phyloP scores from a whole-genome alignment of 2,113 vertebrate species.

The Romanogobio albipinnatus region DNA sequence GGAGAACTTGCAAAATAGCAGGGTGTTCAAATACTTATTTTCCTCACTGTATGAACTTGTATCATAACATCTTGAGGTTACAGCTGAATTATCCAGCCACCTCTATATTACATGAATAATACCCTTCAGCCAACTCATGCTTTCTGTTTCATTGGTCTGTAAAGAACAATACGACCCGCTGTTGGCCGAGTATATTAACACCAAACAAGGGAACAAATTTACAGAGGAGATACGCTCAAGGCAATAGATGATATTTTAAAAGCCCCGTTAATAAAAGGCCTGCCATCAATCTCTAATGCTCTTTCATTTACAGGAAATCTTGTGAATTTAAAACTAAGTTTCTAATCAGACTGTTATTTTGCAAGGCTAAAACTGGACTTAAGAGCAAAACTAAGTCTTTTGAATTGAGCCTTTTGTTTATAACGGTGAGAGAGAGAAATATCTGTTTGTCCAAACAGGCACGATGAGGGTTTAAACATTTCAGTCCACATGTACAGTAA shows the following conservation, averaged over 20 bases:
- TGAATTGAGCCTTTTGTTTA: not conserved
- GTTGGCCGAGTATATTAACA: conserved; percentile 54
- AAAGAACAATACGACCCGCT: conserved; percentile 32
- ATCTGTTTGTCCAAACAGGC: not conserved
- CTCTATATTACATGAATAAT: conserved; percentile 25
- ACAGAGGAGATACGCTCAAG: conserved; percentile 4
- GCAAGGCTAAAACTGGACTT: not conserved
- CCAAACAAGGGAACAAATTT: conserved; percentile 12
- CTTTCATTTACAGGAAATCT: not conserved
- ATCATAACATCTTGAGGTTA: not conserved
- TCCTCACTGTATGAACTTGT: no score
- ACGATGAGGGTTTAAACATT: not conserved
- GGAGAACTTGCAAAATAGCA: no score
- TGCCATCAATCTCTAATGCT: not conserved
- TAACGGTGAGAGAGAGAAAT: not conserved
- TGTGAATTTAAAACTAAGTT: not conserved
- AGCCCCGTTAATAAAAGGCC: not conserved
- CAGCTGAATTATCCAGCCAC: not conserved
- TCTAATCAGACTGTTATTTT: not conserved
- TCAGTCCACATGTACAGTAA: not conserved
- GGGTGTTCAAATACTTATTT: no score
- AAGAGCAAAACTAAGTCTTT: not conserved
- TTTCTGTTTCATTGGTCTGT: conserved; percentile 45
- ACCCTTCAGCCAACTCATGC: conserved; percentile 5
- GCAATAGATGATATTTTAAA: conserved; percentile 31